Evolutionary conservation across 2,888 invertebrate species (phyloP).

Genomic region (Vandiemenella viatica): DNA sequence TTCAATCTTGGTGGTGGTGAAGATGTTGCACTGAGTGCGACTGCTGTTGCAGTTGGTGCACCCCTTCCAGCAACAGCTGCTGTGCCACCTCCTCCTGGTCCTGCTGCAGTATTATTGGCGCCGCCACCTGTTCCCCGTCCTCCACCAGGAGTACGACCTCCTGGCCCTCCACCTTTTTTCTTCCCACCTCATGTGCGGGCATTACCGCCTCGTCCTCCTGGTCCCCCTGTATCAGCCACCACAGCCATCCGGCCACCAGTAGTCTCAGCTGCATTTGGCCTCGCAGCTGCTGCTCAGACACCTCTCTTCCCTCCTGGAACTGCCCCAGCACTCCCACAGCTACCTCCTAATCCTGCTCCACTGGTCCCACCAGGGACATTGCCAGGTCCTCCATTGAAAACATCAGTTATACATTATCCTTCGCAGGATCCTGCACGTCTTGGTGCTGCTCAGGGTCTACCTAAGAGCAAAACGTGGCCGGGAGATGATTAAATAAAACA

Average conservation of each 20-base stretch:
- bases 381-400: slow-evolving; percentile 32
- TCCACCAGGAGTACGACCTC: slow-evolving; percentile 26
- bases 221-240: slow-evolving; percentile 26
- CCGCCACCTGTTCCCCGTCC: slow-evolving; percentile 29
- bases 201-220: slow-evolving; percentile 24
- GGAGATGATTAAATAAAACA: slow-evolving; percentile 12
- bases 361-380: slow-evolving; percentile 19
- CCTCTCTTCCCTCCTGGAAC: slow-evolving; percentile 16
- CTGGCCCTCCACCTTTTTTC: slow-evolving; percentile 25
- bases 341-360: slow-evolving; percentile 15
- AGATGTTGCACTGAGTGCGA: slow-evolving; percentile 29
- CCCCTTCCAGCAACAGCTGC: slow-evolving; percentile 30
- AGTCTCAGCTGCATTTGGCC: slow-evolving; percentile 8
- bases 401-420: slow-evolving; percentile 71
- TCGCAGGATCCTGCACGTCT: slow-evolving; percentile 92
- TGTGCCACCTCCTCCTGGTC: slow-evolving; percentile 38
- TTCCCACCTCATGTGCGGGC: slow-evolving; percentile 29
- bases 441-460: slow-evolving; percentile 42
- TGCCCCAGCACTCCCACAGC: slow-evolving; percentile 14
- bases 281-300: slow-evolving; percentile 9
- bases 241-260: slow-evolving; percentile 19
- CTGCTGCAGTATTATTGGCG: slow-evolving; percentile 28
- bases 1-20: slow-evolving; percentile 40
- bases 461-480: slow-evolving; percentile 14
- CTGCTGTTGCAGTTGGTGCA: slow-evolving; percentile 30